Conservation (phyloP, 1,140 invertebrate species). For the Drosophila sechellia region DNA sequence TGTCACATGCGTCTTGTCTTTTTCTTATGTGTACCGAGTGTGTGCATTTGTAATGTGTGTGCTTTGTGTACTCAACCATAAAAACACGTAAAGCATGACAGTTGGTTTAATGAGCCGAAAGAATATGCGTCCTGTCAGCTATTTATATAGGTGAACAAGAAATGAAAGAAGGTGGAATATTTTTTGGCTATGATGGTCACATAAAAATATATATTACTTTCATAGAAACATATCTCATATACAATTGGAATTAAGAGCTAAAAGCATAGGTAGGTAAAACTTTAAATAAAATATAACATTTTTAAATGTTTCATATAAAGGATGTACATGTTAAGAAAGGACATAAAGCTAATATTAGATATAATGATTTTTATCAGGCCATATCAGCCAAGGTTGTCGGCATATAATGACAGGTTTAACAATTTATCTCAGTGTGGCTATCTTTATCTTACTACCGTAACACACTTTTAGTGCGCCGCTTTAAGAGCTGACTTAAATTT, state of each 20-base stretch:
- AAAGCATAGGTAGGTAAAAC: no score
- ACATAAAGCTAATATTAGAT: no score
- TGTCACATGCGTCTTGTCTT: slow-evolving; percentile 43
- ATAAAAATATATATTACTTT: slow-evolving; percentile 6
- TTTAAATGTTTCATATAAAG: no score
- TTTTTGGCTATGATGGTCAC: slow-evolving; percentile 3
- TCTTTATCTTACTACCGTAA: not conserved
- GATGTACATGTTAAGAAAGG: no score
- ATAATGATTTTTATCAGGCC: no score
- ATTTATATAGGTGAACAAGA: slow-evolving; percentile 27
- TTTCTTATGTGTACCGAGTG: not conserved
- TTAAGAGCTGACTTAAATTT: slow-evolving; percentile 24
- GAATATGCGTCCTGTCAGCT: slow-evolving; percentile 30
- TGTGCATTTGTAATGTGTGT: not conserved
- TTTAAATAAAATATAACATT: no score
- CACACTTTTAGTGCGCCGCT: slow-evolving; percentile 2
- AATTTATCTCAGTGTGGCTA: not conserved
- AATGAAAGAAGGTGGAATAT: not conserved
- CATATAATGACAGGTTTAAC: not conserved
- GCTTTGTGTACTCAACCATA: slow-evolving; percentile 34
- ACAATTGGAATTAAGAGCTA: no score
- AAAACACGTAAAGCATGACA: slow-evolving; percentile 42
- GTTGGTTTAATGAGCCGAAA: slow-evolving; percentile 67
- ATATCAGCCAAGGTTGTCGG: no score
- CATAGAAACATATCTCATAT: no score